phyloP scores from a whole-genome alignment of 2,113 vertebrate genomes.

The Redunca redunca region DNA sequence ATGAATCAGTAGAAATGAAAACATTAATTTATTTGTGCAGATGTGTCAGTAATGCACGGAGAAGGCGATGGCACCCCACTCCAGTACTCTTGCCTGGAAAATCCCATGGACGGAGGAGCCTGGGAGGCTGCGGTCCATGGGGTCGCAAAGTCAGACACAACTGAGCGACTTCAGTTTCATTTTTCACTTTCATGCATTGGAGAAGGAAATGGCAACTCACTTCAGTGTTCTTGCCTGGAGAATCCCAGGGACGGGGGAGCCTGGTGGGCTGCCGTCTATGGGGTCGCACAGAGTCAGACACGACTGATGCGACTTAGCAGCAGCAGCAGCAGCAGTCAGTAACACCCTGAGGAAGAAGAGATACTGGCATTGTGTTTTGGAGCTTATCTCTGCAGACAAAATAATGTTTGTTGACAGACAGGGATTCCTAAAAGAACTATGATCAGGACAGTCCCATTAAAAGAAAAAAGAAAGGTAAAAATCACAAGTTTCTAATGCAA shows the following conservation, averaged over 20 bases:
- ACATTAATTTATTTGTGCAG: neutral
- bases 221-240: too few species aligned
- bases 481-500: neutral
- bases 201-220: too few species aligned
- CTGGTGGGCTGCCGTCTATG: too few species aligned
- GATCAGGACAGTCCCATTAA: neutral
- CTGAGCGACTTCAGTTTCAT: too few species aligned
- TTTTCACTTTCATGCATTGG: too few species aligned
- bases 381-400: neutral
- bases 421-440: neutral
- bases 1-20: neutral
- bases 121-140: too few species aligned
- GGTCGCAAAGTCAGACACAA: fast-evolving
- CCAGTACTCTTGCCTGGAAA: too few species aligned
- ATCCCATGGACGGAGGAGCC: too few species aligned
- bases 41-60: neutral
- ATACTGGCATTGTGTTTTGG: neutral
- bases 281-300: too few species aligned
- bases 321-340: neutral
- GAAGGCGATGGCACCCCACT: too few species aligned
- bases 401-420: neutral
- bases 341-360: neutral
- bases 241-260: too few species aligned
- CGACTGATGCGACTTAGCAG: too few species aligned
- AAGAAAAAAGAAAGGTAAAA: neutral